These are phyloP conservation scores for Dipodomys ordii DNA, from an alignment of 2,113 vertebrate genomes.

Conservation along the genomic window DNA sequence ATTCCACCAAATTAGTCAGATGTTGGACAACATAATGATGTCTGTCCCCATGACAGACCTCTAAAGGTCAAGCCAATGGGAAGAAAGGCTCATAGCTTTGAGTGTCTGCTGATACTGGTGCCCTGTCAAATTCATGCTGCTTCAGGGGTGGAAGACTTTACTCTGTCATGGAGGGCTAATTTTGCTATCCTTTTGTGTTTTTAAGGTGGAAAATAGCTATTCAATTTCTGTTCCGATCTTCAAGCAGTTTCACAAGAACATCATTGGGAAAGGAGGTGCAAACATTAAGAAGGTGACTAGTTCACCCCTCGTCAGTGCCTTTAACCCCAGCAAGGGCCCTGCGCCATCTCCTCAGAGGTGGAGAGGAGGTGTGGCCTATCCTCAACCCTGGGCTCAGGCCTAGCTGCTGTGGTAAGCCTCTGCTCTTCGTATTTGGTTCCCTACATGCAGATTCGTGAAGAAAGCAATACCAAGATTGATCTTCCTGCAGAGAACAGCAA, in stretches of 20 bases:
- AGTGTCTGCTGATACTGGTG: fast-evolving
- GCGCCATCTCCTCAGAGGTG: fast-evolving
- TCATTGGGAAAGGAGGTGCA: constrained; percentile 98
- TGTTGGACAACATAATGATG: background rate
- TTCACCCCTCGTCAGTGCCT: no score
- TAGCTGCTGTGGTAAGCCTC: fast-evolving
- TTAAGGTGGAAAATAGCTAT: constrained; percentile 96
- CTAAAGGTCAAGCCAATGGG: no score
- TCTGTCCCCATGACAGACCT: background rate
- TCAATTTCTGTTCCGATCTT: constrained; percentile 99
- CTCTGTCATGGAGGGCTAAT: fast-evolving
- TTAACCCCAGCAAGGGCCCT: no score
- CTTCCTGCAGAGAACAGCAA: constrained; percentile 99
- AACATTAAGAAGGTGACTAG: constrained; percentile 97
- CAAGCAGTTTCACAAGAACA: constrained; percentile 99
- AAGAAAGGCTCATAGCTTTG: no score
- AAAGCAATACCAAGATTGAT: constrained; percentile 99
- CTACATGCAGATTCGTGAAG: constrained; percentile 95
- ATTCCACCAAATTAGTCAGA: background rate
- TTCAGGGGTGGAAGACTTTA: fast-evolving
- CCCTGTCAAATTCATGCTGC: fast-evolving
- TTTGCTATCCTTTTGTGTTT: background rate
- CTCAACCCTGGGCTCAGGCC: no score
- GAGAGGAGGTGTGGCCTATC: background rate
- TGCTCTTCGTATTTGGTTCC: background rate